Evolutionary conservation across 2,888 invertebrate species (phyloP), one percentile per base, ranked within the genome.

Genomic region (Tetrapedia diversipes): DNA sequence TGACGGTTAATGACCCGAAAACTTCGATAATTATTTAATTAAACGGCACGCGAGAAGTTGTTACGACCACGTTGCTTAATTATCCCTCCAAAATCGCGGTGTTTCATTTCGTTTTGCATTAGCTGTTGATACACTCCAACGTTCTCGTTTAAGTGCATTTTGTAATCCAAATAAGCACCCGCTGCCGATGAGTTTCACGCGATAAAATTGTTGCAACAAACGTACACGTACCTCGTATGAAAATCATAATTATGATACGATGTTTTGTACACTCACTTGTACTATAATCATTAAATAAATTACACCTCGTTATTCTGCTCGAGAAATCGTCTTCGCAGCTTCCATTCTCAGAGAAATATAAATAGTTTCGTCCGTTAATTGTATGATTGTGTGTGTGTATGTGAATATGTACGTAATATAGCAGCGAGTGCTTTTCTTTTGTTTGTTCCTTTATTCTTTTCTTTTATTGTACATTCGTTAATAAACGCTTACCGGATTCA

Each of bases 81-180:
- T n/a, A n/a, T n/a, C n/a, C n/a, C n/a, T 57, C n/a, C 57, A 24
- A 0, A 39, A 54, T 32, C 19, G 32, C 34, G 39, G n/a, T 11
- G 57, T 39, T n/a, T n/a, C 11, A 57, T 59, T 19, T 27, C 41
- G n/a, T 41, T 59, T 41, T 10, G 22, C 41, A 29, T 41, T 29
- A 11, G n/a, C 11, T n/a, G 27, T 43, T 22, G 29, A 43, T 60
- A 45, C 22, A n/a, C n/a, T n/a, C n/a, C n/a, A n/a, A n/a, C n/a
- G n/a, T n/a, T n/a, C n/a, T 29, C 29, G 43, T 59, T 59, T 24
- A 27, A 43, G 14, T 14, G 19, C 2, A 27, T n/a, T 41, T 57
- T 14, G 34, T 34, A 54, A 54, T 14, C 14, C 14, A 1, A 54
- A 54, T 54, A 19, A 51, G n/a, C n/a, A 51, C 16, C 24, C 22